Base-by-base conservation (phyloP, 2,888 invertebrate species). In the Myopa testacea region DNA sequence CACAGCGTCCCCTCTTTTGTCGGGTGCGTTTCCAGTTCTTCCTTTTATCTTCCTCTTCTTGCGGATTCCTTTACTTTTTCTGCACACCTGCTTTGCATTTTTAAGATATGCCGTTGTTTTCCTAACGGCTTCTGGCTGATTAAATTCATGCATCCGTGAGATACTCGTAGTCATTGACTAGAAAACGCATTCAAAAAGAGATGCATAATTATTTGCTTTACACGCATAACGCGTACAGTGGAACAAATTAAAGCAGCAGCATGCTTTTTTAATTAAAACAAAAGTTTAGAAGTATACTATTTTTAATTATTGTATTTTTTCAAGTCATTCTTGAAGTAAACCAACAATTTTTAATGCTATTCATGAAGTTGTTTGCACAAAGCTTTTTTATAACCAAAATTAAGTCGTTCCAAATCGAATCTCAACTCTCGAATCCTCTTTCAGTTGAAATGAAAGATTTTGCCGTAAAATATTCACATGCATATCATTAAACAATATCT, bases 1-100 rank as follows among this genome's bases (percentile, higher is more conserved):
- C 6, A 1, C 45, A 10, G 6, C 45, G 1, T 45, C 45, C 7
- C 10, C 7, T 6, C 45, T 45, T 45, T 6, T 45, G 45, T 45
- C 45, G 10, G 45, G 45, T 10, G 45, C 4, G 45, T 45, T 45
- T 45, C 10, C 3, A 45, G 7, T 45, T 45, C 45, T 45, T 45
- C 45, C 45, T 10, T 45, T 45, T 45, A 45, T 3, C 1, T 58
- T 55, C 37, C 19, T 60, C 37, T 40, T 72, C 72, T 70, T 55
- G 52, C 2, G 38, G 8, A 19, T 68, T 40, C 50, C 26, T 67
- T 45, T 45, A 3, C 10, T 16, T 69, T 50, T 40, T n/a, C 60
- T 40, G n/a, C 40, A 58, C 72, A 76, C 62, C 70, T 76, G 77
- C 63, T 79, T 79, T 79, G 77, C 77, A 77, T 78, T 78, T 79